Percentiles rank a stretch among this genome's conserved stretches.
phyloP scores from a whole-genome alignment of 2,113 vertebrate species.

The Parus major region DNA sequence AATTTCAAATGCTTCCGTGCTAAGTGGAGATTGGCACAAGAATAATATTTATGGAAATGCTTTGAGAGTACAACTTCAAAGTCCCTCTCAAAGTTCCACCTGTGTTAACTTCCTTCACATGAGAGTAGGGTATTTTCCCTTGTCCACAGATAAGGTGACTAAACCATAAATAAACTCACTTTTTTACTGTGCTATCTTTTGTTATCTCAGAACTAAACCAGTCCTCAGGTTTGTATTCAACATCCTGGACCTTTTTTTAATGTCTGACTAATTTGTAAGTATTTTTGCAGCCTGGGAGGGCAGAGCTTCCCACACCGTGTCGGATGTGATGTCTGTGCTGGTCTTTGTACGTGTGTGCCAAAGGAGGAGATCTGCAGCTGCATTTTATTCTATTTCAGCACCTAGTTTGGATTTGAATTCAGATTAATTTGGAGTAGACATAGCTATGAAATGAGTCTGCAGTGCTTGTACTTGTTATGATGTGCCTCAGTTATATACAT shows the following conservation, averaged over 20 bases:
- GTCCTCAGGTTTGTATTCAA: background rate
- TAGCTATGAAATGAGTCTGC: slow-evolving; percentile 23
- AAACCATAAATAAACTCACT: background rate
- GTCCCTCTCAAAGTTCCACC: background rate
- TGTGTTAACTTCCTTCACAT: background rate
- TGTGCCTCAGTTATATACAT: background rate
- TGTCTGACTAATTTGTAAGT: background rate
- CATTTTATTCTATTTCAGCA: slow-evolving; percentile 22
- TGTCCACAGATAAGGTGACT: background rate
- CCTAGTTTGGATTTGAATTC: slow-evolving; percentile 45
- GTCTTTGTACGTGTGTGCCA: rapidly evolving
- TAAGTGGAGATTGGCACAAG: background rate
- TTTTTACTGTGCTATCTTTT: rapidly evolving
- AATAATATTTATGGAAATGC: background rate
- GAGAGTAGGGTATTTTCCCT: background rate
- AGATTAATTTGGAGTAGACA: slow-evolving; percentile 19
- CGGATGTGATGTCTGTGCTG: background rate
- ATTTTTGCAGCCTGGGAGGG: background rate
- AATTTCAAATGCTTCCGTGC: background rate
- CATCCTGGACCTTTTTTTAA: background rate
- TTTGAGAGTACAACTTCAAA: background rate
- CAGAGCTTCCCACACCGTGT: background rate
- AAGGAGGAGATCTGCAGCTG: background rate
- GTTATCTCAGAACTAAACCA: background rate
- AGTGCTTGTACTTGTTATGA: background rate